Evolutionary conservation across 2,113 vertebrate species (phyloP).

Genomic region (Dunckerocampus dactyliophorus): DNA sequence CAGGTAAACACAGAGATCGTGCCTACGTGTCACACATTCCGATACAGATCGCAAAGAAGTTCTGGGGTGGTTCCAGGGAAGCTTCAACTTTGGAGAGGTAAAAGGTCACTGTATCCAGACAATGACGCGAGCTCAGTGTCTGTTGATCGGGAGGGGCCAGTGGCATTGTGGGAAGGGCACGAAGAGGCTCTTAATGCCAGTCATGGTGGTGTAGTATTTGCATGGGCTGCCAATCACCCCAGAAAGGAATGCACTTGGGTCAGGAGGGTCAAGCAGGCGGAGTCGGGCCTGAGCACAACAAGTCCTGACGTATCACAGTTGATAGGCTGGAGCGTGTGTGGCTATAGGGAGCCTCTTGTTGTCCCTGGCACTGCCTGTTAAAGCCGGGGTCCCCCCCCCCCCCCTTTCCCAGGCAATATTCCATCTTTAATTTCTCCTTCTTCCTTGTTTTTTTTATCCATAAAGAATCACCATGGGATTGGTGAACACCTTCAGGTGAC

Average conservation of each 20-base stretch:
- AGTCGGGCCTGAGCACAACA: slow-evolving; percentile 66
- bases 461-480: too few species aligned
- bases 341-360: slow-evolving; percentile 8
- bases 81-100: slow-evolving; percentile 68
- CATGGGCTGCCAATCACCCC: slow-evolving; percentile 81
- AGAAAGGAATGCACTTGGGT: slow-evolving; percentile 77
- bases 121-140: slow-evolving; percentile 80
- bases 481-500: too few species aligned
- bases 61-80: slow-evolving; percentile 68
- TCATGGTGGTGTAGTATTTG: slow-evolving; percentile 74
- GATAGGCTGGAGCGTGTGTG: slow-evolving; percentile 40
- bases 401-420: too few species aligned
- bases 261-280: slow-evolving; percentile 72
- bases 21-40: slow-evolving; percentile 72
- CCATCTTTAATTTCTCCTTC: too few species aligned
- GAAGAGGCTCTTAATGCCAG: slow-evolving; percentile 76
- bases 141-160: slow-evolving; percentile 78
- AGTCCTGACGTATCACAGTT: slow-evolving; percentile 64
- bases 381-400: too few species aligned
- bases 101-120: slow-evolving; percentile 76
- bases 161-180: slow-evolving; percentile 81
- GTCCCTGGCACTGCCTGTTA: too few species aligned
- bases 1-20: slow-evolving; percentile 51
- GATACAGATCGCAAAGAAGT: slow-evolving; percentile 67
- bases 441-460: too few species aligned